Evolutionary conservation across 2,797 vertebrate species (phyloP), one percentile per base, ranked within the genome.

Genomic region (Momotus momota): DNA sequence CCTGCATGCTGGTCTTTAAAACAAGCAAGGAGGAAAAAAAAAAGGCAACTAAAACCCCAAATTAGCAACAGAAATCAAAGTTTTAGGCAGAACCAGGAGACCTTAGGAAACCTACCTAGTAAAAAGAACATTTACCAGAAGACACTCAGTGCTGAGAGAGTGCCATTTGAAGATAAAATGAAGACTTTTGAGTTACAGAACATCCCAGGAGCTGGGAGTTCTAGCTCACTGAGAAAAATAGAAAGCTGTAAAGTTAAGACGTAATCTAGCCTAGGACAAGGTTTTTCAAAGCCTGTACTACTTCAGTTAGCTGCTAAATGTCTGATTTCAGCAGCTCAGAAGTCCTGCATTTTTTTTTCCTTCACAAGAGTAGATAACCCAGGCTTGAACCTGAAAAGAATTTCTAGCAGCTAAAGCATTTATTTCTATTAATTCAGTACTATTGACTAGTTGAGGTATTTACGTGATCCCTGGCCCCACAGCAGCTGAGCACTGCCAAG

Each of bases 1-100:
- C 8, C 27, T 45, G 16, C 17, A 10, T 43, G 23, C 18, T 83
- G 21, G 14, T 27, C 14, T 85, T 88, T 48, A 61, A 49, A 16
- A 38, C 1, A 41, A 27, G 3, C 4, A 52, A 15, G 41, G 31
- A 1, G 2, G 26, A 46, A 73, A 60, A 18, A 2, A 16, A 25
- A 33, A n/a, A 46, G 10, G 7, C 45, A 70, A 60, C 45, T 35
- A 2, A 13, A 49, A 12, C 10, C 3, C 29, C 18, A 1, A 51
- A 70, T 29, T 64, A 72, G 13, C 5, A 22, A 45, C 18, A 73
- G 16, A 81, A 58, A 6, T 31, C 17, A 62, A 26, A 40, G 35
- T 35, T 55, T 84, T 51, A 51, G n/a, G 18, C 38, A 72, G 38
- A 49, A 57, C 5, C 19, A 69, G 10, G 12, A 40, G 38, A 49